Conservation (phyloP, 1,140 invertebrate genomes). For the honey bee (Apis mellifera) region Amel_HAv3.1 CM009938.2:6504001-6504500, state of each 20-base stretch:
- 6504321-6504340: constrained; percentile 89
- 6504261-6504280: constrained; percentile 74
- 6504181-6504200: constrained; percentile 96
- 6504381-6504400: background rate
- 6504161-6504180: constrained; percentile 99
- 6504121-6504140: constrained; percentile 91
- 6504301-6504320: constrained; percentile 89
- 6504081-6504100: constrained; percentile 91
- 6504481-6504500: constrained; percentile 71
- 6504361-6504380: constrained; percentile 43
- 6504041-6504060: constrained; percentile 93
- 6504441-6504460: constrained; percentile 33
- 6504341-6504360: constrained; percentile 91
- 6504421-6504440: constrained; percentile 18
- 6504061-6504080: constrained; percentile 89
- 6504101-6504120: constrained; percentile 88
- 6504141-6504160: constrained; percentile 92
- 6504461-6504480: constrained; percentile 45
- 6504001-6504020: constrained; percentile 77
- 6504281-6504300: constrained; percentile 95
- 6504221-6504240: constrained; percentile 15
- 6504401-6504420: constrained; percentile 41
- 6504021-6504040: constrained; percentile 87
- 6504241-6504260: background rate
- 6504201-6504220: constrained; percentile 83